A percentile compares a stretch with the other conserved stretches of the same genome.
Evolutionary conservation across 2,888 invertebrate species (phyloP).

Genomic region (Diogma glabrata): DNA sequence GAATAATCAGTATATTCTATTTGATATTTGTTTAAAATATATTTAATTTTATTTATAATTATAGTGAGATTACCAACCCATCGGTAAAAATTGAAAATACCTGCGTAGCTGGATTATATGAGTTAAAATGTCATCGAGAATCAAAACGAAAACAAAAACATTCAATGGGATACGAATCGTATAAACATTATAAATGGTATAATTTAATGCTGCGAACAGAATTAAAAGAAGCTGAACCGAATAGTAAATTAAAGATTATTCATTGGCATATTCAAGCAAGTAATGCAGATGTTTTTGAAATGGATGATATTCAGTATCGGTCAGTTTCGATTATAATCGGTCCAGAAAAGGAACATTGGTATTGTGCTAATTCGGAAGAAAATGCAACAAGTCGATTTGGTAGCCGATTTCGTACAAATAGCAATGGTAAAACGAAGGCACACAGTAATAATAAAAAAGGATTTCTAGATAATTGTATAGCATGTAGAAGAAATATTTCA

Average conservation of each 20-base stretch:
- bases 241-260: neutral
- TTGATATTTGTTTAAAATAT: neutral
- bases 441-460: neutral
- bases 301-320: neutral
- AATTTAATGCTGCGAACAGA: neutral
- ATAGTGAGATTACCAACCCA: neutral
- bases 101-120: neutral
- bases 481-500: no score
- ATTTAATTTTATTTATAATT: neutral
- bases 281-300: neutral
- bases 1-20: neutral
- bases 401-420: neutral
- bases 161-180: neutral
- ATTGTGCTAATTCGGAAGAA: conserved; percentile 1
- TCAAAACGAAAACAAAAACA: conserved; percentile 5
- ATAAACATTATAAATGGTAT: conserved; percentile 8
- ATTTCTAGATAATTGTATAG: no score
- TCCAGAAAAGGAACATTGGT: neutral
- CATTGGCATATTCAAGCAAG: conserved; percentile 3
- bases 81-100: neutral
- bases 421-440: neutral
- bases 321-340: neutral
- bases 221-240: neutral
- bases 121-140: neutral
- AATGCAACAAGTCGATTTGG: neutral